Evolutionary conservation across 1,140 invertebrate species (phyloP), one percentile per base, ranked within the genome.

Genomic region (Drosophila paulistorum): DNA sequence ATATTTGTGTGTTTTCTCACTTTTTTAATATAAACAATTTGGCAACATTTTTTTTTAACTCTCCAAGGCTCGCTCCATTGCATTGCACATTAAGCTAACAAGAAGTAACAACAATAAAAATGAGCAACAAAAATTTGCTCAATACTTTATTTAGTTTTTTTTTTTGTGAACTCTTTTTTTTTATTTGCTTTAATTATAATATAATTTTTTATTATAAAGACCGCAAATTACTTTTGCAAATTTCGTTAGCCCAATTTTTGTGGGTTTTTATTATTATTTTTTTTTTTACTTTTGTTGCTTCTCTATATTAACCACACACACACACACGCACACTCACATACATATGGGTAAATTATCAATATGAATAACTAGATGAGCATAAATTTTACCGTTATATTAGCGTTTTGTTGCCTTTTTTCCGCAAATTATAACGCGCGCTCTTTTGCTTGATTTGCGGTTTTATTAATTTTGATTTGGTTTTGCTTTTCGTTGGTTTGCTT

Each of bases 311-410:
- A 41, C 10, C 58, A 64, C 6, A 26, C 55, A 67, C 26, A 59
- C 23, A 33, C 0, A n/a, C 13, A 48, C 45, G 35, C 57, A 45
- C n/a, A 39, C 65, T 59, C n/a, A 59, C 61, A 59, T 2, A 48
- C 14, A 42, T 26, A 54, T 13, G 9, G 17, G 64, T 64, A 68
- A 42, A 67, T 35, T 35, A 68, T 66, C 67, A 60, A 70, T 48
- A 65, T 26, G 66, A 67, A 60, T 71, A 74, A 77, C 74, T 68
- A 79, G 71, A 79, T 66, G 41, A 76, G 58, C 76, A 65, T 57
- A 63, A 55, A 74, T 74, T 65, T 72, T 51, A 67, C 70, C 83
- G 82, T 82, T 86, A 78, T 66, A 41, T 65, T 75, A 68, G 41
- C 23, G 60, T 63, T 63, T 69, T 37, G 45, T 23, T 51, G 45